Base-by-base conservation (phyloP, 2,888 invertebrate genomes). In the Anodontia alba region DNA sequence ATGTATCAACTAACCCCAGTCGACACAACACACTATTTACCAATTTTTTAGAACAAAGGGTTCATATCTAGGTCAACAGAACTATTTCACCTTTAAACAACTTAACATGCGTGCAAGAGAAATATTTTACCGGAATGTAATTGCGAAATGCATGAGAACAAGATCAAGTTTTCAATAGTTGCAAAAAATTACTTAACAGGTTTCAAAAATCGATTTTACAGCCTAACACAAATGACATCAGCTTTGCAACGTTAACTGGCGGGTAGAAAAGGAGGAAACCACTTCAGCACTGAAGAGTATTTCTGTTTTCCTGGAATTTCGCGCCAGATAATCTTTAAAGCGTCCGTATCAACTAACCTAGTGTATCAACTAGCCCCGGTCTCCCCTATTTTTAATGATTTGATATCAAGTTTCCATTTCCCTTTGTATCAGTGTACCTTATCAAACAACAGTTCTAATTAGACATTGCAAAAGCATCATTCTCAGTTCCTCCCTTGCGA, bases 291-390 rank as follows among this genome's bases (percentile, higher is more conserved):
- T 15, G 20, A 46, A 46, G 46, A 46, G 46, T 46, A 20, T 46
- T 46, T 46, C 46, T 46, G 46, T 46, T 46, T 46, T 15, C 46
- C 3, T 46, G 46, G 46, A 46, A 46, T 46, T 46, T 46, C 46
- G 46, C 46, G 46, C 46, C 20, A 46, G 3, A 20, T 46, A 46
- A 15, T 20, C 17, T 46, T 20, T 46, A 20, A 20, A 12, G 46
- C 20, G n/a, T 8, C 46, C 20, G 46, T 54, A 26, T 26, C 26
- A 54, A 54, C 54, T 54, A 54, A 54, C 54, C 54, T 54, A 7
- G 54, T 54, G 54, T 54, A 54, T 54, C 54, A 26, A 54, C 26
- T 54, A 54, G 54, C 54, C 54, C 54, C 54, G 54, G 54, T 54
- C 54, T 54, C 26, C 54, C 54, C 46, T 46, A 46, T 12, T 38